Evolutionary conservation across 37 sponge, comb jelly and placozoan genomes (phyloP), one percentile per base, ranked within the genome.

Genomic region (Hormiphora californensis): DNA sequence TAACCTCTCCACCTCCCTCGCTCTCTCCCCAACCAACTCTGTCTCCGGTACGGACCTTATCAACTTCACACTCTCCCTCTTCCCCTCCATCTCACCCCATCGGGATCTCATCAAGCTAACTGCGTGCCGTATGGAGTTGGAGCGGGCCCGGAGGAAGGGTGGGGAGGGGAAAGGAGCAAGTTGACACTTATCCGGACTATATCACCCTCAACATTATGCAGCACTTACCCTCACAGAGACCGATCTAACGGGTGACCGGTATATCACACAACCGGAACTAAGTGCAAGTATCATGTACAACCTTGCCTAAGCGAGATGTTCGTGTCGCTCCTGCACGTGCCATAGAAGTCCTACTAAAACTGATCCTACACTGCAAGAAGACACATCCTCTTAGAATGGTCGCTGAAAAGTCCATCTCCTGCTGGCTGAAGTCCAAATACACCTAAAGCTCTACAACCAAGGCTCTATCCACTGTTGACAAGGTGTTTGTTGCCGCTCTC

Each of bases 351-450:
- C 81, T 73, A n/a, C 44, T 73, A 5, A 32, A 27, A 22, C 81
- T 73, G 5, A 73, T 73, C 81, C 46, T 73, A 46, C 38, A 73
- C 81, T 73, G 39, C 27, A 39, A 40, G 81, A 73, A 37, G n/a
- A 40, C 43, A 73, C 81, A 73, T 43, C 11, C 43, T 73, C 4
- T n/a, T 46, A 73, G 27, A 17, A 33, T 7, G 21, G 43, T 17
- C 81, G 40, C n/a, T 25, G 40, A 4, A 73, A 73, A 1, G 41
- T 46, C 12, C 81, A 73, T 39, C 46, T 73, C 39, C 44, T 73
- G 1, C 12, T 73, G 38, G 25, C 81, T 43, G 81, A 73, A 73
- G 35, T 46, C 25, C 81, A 73, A 28, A 73, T 73, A 73, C 23
- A 22, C 9, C 81, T 73, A 7, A 19, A 73, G 22, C 46, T 73